Conservation (phyloP, 2,113 vertebrate species). For the Lagopus leucura region DNA sequence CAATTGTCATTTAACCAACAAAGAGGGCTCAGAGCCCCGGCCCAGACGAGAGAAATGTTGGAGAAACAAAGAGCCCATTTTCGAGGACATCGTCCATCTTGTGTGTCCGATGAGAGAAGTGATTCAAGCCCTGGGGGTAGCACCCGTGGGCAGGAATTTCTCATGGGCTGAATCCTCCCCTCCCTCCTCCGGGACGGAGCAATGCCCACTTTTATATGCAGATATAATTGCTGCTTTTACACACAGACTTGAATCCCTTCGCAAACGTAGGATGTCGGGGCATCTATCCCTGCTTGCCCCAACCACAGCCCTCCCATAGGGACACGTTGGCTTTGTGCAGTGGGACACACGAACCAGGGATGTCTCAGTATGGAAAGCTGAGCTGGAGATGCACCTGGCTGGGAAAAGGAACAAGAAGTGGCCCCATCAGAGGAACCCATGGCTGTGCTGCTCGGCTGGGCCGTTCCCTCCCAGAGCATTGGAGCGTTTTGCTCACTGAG, state of each 20-base stretch:
- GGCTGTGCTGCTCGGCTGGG: background rate
- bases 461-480: background rate
- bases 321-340: background rate
- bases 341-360: accelerated
- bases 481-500: background rate
- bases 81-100: conserved; percentile 10
- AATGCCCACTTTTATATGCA: background rate
- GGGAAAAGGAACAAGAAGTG: accelerated
- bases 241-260: background rate
- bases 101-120: background rate
- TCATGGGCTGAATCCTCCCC: background rate
- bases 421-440: background rate
- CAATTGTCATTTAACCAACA: background rate
- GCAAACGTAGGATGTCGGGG: accelerated
- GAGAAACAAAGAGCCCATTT: conserved; percentile 55
- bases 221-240: background rate
- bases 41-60: background rate
- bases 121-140: conserved; percentile 1
- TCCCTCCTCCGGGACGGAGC: accelerated
- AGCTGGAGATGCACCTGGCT: background rate
- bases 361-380: background rate
- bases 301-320: background rate
- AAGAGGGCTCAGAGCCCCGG: background rate
- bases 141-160: conserved; percentile 7
- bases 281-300: background rate